Evolutionary conservation across 1,140 invertebrate species (phyloP), one percentile per base, ranked within the genome.

Genomic region (Sycophila sp.): DNA sequence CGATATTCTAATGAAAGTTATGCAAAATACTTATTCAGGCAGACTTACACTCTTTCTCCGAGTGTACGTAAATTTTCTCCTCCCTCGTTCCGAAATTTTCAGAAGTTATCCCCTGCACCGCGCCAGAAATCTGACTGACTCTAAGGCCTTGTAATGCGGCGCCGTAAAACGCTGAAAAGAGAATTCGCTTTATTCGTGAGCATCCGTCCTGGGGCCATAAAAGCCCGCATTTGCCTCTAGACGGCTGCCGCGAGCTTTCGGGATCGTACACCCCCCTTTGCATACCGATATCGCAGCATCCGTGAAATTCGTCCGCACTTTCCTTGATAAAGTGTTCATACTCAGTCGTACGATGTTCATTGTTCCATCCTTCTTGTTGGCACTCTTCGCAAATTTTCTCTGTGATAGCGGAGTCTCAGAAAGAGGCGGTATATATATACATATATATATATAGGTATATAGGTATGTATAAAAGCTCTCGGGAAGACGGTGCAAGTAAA

Each of bases 261-360:
- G 17, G 42, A 47, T 47, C 28, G n/a, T 53, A 53, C 22, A 47
- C 19, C 42, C 42, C 42, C 13, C 13, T 17, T 10, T 26, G 42
- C 42, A 53, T 30, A 53, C 49, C 49, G 49, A 53, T 53, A 53
- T 53, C 49, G 28, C 49, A 26, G 49, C 49, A 53, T n/a, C 49
- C 49, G n/a, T 28, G 24, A 53, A 53, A 53, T 53, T 47, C 42
- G 24, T 10, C 42, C 8, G 42, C 11, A 26, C 49, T 22, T n/a
- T n/a, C n/a, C 24, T 53, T n/a, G 26, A 53, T 26, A 53, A 53
- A 30, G 49, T 26, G 24, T 26, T 6, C 17, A n/a, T n/a, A n/a
- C 22, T 17, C 49, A n/a, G 22, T 53, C 49, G 19, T 22, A 22
- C 42, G 49, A 11, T 10, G 49, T 53, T 53, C 49, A 30, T 53